Evolutionary conservation across 1,140 invertebrate species (phyloP).

Genomic region (Zaprionus davidi): DNA sequence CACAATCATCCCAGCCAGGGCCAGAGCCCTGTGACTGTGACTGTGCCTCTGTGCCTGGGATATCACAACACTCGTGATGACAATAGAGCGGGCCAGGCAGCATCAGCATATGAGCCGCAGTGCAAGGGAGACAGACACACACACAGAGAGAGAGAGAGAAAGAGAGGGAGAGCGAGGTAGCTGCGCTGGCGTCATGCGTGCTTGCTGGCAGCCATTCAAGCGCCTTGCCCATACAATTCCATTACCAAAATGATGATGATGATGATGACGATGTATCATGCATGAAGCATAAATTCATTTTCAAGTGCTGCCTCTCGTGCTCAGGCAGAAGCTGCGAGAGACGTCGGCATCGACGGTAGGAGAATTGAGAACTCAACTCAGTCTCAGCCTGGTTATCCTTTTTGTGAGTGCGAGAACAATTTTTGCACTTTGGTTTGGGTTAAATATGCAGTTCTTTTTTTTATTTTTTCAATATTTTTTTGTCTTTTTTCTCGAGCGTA

Average conservation of each 20-base stretch:
- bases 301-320: conserved; percentile 69
- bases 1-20: not conserved
- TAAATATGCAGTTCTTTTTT: conserved; percentile 33
- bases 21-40: conserved; percentile 27
- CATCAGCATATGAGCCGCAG: not conserved
- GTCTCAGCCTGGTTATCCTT: conserved; percentile 65
- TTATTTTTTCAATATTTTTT: conserved; percentile 44
- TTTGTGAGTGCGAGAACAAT: conserved; percentile 13
- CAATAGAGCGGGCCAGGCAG: conserved; percentile 27
- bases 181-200: conserved; percentile 54
- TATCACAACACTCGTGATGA: conserved; percentile 77
- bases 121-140: not conserved
- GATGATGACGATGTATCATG: conserved; percentile 77
- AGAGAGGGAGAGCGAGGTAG: conserved; percentile 5
- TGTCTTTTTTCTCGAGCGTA: conserved; percentile 71
- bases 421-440: conserved; percentile 50
- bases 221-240: conserved; percentile 71
- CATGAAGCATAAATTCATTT: conserved; percentile 82
- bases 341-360: conserved; percentile 14
- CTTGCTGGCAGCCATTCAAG: conserved; percentile 60
- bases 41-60: conserved; percentile 56
- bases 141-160: not conserved
- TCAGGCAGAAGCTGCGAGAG: conserved; percentile 37
- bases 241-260: conserved; percentile 68
- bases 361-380: not conserved